These are phyloP conservation scores for Anguilla marmorata DNA, from an alignment of 2,797 vertebrate species.

Conservation along the genomic window DNA sequence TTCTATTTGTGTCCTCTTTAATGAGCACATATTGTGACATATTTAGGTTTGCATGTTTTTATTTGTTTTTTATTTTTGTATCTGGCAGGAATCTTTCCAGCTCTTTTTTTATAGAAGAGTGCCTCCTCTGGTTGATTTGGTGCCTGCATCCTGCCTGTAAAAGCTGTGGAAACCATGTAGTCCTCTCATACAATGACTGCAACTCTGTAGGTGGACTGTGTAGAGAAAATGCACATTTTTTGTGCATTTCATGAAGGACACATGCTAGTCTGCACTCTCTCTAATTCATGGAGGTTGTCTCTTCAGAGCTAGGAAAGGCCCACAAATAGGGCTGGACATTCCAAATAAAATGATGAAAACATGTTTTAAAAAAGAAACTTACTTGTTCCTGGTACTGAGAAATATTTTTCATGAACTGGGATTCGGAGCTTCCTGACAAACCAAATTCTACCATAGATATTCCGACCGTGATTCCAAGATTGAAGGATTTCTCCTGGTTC, in stretches of 20 bases:
- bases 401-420: conserved; percentile 68
- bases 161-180: neutral
- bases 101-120: neutral
- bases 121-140: neutral
- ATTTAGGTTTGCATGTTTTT: neutral
- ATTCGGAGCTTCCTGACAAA: conserved; percentile 4
- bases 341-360: neutral
- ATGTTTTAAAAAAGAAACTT: conserved; percentile 27
- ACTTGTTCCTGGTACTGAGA: conserved; percentile 75
- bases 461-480: conserved; percentile 47
- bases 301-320: neutral
- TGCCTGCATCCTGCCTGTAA: neutral
- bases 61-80: neutral
- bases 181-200: neutral
- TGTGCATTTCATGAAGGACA: neutral
- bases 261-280: neutral
- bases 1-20: neutral
- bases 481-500: conserved; percentile 47
- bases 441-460: conserved; percentile 56
- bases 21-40: neutral
- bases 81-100: neutral
- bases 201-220: neutral
- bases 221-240: neutral
- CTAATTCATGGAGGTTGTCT: neutral
- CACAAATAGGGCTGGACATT: neutral